A percentile compares a stretch with the other conserved stretches of the same genome.
Evolutionary conservation across 2,888 invertebrate genomes (phyloP).

Genomic region (Polyommatus iphigenia): DNA sequence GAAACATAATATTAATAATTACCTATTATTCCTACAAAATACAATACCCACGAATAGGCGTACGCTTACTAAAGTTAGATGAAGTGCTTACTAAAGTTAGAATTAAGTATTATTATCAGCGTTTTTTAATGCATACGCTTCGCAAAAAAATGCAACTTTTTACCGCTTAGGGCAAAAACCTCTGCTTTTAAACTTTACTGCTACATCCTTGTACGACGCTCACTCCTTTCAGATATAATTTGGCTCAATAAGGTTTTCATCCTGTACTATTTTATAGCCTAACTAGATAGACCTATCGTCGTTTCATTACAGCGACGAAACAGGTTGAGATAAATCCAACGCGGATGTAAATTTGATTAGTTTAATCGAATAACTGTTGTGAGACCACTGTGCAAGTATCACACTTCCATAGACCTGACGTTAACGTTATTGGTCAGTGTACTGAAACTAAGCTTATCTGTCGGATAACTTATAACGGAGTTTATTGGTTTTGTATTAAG

Average conservation of each 20-base stretch:
- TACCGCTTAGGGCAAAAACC: too few species aligned
- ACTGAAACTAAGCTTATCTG: constrained; percentile 34
- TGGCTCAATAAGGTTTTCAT: background rate
- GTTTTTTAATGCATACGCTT: background rate
- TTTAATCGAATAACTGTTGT: constrained; percentile 46
- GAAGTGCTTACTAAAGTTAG: background rate
- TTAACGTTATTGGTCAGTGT: constrained; percentile 40
- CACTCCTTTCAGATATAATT: background rate
- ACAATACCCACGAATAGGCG: background rate
- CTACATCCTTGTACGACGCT: background rate
- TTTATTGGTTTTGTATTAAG: background rate
- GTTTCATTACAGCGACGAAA: constrained; percentile 39
- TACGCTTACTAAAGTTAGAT: background rate
- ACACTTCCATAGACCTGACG: constrained; percentile 38
- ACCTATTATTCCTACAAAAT: background rate
- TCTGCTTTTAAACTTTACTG: background rate
- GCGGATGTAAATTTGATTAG: constrained; percentile 45
- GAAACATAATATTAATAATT: too few species aligned
- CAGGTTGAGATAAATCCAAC: constrained; percentile 41
- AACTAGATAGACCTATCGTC: constrained; percentile 37
- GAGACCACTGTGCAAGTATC: constrained; percentile 35
- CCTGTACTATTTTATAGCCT: background rate
- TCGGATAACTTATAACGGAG: constrained; percentile 7
- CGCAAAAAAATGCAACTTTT: too few species aligned
- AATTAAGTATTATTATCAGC: too few species aligned